A percentile compares a stretch with the other conserved stretches of the same genome.
Conservation (phyloP, 2,888 invertebrate genomes). For the Macaria notata region DNA sequence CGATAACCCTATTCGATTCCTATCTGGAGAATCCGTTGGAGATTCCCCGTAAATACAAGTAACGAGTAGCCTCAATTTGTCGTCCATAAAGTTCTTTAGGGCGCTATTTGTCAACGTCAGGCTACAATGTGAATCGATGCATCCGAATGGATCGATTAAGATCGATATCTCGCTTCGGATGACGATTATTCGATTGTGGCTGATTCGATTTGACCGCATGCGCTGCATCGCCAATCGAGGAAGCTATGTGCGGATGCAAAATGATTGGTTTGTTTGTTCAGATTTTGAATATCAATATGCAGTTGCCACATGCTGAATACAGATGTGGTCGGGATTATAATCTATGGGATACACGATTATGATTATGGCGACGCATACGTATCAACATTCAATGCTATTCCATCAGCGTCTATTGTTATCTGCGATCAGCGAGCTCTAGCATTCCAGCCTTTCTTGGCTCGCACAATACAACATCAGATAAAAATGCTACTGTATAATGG, state of each 20-base stretch:
- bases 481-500: too few relatives aligned
- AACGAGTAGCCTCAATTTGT: conserved; percentile 73
- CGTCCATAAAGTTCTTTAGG: conserved; percentile 62
- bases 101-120: conserved; percentile 76
- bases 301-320: conserved; percentile 46
- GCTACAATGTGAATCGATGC: conserved; percentile 64
- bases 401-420: not conserved
- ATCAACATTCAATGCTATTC: conserved; percentile 1
- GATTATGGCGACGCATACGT: conserved; percentile 14
- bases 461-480: too few relatives aligned
- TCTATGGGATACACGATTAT: conserved; percentile 25
- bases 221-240: conserved; percentile 58
- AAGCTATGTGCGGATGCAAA: conserved; percentile 59
- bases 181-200: conserved; percentile 61
- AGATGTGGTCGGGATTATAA: conserved; percentile 46
- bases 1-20: conserved; percentile 43
- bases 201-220: conserved; percentile 44
- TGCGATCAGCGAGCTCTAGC: not conserved
- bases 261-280: conserved; percentile 58
- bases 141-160: conserved; percentile 65
- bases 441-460: conserved; percentile 5
- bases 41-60: conserved; percentile 61
- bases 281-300: conserved; percentile 62
- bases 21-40: conserved; percentile 42
- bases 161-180: conserved; percentile 67